Percentiles rank a stretch among this genome's conserved stretches.
Evolutionary conservation across 2,888 invertebrate species (phyloP).

Genomic region (Drosophila anomalata): DNA sequence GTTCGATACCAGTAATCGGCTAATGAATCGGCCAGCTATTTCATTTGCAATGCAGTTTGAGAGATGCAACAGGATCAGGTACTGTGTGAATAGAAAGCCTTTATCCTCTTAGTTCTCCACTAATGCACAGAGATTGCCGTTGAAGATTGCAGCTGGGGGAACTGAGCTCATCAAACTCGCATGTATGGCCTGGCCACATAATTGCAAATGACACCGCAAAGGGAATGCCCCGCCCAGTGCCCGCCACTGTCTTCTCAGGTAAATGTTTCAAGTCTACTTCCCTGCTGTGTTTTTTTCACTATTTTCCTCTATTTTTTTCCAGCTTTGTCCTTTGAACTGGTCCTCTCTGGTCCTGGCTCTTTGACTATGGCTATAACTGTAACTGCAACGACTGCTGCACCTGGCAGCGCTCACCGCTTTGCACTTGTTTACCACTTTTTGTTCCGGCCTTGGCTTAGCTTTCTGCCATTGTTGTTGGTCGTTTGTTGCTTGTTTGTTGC

Average conservation of each 20-base stretch:
- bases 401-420: slow-evolving; percentile 33
- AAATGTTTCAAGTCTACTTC: slow-evolving; percentile 61
- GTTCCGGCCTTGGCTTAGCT: slow-evolving; percentile 58
- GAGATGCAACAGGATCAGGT: not conserved
- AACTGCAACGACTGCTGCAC: slow-evolving; percentile 34
- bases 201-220: slow-evolving; percentile 60
- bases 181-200: slow-evolving; percentile 53
- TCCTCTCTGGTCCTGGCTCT: slow-evolving; percentile 44
- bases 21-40: slow-evolving; percentile 23
- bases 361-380: slow-evolving; percentile 55
- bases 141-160: slow-evolving; percentile 19
- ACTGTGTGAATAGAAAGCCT: slow-evolving; percentile 10
- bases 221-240: slow-evolving; percentile 13
- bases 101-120: slow-evolving; percentile 13
- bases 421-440: slow-evolving; percentile 69
- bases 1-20: slow-evolving; percentile 31
- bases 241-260: slow-evolving; percentile 26
- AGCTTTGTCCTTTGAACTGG: slow-evolving; percentile 64
- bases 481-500: slow-evolving; percentile 67
- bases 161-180: slow-evolving; percentile 50
- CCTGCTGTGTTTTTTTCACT: slow-evolving; percentile 15
- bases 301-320: slow-evolving; percentile 30
- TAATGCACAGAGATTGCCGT: slow-evolving; percentile 23
- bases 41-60: slow-evolving; percentile 2
- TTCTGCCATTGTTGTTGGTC: slow-evolving; percentile 46